Evolutionary conservation across 2,888 invertebrate species (phyloP), one percentile per base, ranked within the genome.

Genomic region (Epistrophella euchroma): DNA sequence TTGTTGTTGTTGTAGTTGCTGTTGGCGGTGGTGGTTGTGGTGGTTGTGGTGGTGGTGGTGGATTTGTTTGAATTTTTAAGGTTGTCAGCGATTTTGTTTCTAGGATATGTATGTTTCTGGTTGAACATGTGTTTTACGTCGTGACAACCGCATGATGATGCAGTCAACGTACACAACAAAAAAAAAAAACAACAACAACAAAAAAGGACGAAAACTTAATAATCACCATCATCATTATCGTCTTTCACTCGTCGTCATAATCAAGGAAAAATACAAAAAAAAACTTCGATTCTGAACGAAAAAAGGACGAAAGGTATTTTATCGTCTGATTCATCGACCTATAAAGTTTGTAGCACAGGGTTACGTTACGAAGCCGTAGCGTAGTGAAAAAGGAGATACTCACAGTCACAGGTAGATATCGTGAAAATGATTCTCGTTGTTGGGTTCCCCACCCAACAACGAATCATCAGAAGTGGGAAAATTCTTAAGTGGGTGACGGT

Each of bases 91-190:
- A 32, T 64, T 58, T 47, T 11, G 52, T 28, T 68, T 68, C 56
- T 68, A 37, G 58, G 37, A 58, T 58, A 5, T 37, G 35, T 43
- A 40, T 72, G 40, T 43, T 68, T 60, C 43, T 28, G 11, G 11
- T 58, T 58, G 68, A 72, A 72, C 62, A 72, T 72, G 68, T 86
- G 60, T 82, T 47, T 77, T 73, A 66, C 73, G 64, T 86, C 73
- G 64, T 86, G 86, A 81, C 82, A 55, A 74, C 86, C 77, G 86
- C 86, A 86, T 70, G 82, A 82, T 77, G 86, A 86, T 82, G 82
- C 77, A 78, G 43, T 52, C 40, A 47, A 32, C 28, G 47, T 22
- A 22, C 35, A 15, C 37, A 11, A 17, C 17, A 32, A n/a, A 28
- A 28, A 56, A 32, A 35, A 58, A 35, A 11, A 28, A 52, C 2